Evolutionary conservation across 2,888 invertebrate species (phyloP).

Genomic region (Druceiella hillmani): DNA sequence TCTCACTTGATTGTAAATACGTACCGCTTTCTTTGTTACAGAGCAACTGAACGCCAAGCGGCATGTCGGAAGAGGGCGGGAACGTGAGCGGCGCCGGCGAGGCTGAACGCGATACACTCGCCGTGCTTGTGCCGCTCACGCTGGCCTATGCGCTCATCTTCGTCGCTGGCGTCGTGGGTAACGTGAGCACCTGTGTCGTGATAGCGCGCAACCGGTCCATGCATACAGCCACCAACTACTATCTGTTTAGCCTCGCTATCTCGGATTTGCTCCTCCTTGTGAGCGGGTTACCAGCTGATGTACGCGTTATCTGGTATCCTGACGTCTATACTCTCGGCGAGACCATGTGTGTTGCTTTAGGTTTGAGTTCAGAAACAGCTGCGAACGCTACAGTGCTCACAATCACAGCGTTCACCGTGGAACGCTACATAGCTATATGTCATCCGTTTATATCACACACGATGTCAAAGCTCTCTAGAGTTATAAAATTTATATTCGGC

Average conservation of each 20-base stretch:
- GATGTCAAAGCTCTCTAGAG: slow-evolving; percentile 77
- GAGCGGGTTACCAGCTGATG: slow-evolving; percentile 75
- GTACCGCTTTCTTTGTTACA: too few relatives aligned
- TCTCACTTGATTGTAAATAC: too few relatives aligned
- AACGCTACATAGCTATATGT: slow-evolving; percentile 83
- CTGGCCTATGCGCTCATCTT: slow-evolving; percentile 63
- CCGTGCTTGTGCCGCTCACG: slow-evolving; percentile 61
- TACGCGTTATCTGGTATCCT: slow-evolving; percentile 70
- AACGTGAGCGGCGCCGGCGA: slow-evolving; percentile 23
- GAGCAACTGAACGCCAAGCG: too few relatives aligned
- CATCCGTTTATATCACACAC: slow-evolving; percentile 80
- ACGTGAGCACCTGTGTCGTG: slow-evolving; percentile 73
- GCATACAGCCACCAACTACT: slow-evolving; percentile 83
- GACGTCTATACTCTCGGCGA: slow-evolving; percentile 71
- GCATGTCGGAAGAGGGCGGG: too few relatives aligned
- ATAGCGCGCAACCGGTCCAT: slow-evolving; percentile 71
- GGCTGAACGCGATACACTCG: slow-evolving; percentile 50
- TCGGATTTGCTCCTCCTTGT: slow-evolving; percentile 69
- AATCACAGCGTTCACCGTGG: slow-evolving; percentile 85
- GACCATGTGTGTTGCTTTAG: slow-evolving; percentile 66
- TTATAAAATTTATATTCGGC: slow-evolving; percentile 65
- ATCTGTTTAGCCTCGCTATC: slow-evolving; percentile 72
- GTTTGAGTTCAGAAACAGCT: slow-evolving; percentile 79
- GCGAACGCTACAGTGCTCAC: slow-evolving; percentile 80
- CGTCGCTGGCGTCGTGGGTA: slow-evolving; percentile 70